A percentile compares a stretch with the other conserved stretches of the same genome.
These are phyloP conservation scores for Gymnocheta viridis DNA, from an alignment of 2,888 invertebrate species.

Conservation along the genomic window DNA sequence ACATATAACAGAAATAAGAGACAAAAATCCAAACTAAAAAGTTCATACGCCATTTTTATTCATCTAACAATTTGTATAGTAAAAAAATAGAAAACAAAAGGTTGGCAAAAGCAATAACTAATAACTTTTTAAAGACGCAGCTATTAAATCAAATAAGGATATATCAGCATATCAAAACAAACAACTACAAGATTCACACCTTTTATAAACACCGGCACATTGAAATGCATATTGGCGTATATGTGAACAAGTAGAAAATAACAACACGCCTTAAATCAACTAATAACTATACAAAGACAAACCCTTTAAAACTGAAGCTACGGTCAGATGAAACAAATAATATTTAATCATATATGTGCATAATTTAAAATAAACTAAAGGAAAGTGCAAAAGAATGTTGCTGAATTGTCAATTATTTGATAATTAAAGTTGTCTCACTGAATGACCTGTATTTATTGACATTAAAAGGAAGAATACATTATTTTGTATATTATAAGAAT, in stretches of 20 bases:
- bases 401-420: too few relatives aligned
- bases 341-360: background rate
- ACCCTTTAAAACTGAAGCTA: background rate
- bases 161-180: constrained; percentile 7
- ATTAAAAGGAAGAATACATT: too few relatives aligned
- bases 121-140: background rate
- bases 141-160: background rate
- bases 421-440: too few relatives aligned
- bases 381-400: too few relatives aligned
- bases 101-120: background rate
- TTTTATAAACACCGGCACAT: background rate
- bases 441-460: too few relatives aligned
- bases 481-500: too few relatives aligned
- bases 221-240: background rate
- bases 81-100: too few relatives aligned
- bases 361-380: too few relatives aligned
- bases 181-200: constrained; percentile 34
- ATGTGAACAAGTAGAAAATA: background rate
- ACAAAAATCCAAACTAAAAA: too few relatives aligned
- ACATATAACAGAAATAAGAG: too few relatives aligned
- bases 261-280: constrained; percentile 36
- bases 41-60: too few relatives aligned
- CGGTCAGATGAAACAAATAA: background rate
- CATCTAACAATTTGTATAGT: too few relatives aligned
- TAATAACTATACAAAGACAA: background rate